Evolutionary conservation across 2,113 vertebrate species (phyloP), one percentile per base, ranked within the genome.

Genomic region (Malurus elegans): DNA sequence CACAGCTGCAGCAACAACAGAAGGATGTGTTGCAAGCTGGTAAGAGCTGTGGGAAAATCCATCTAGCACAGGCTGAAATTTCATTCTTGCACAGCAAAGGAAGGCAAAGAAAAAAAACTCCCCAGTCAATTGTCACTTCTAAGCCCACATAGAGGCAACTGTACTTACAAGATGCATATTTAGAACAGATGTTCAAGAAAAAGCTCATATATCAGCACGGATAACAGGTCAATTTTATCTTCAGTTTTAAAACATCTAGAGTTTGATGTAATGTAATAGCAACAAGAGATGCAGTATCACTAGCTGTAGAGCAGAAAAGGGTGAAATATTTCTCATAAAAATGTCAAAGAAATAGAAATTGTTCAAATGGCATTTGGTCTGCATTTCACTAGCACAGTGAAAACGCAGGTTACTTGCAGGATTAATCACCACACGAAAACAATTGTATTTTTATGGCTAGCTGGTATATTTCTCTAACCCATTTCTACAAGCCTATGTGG

Each of bases 1-100:
- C 85, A 92, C 94, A 86, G 86, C 89, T 91, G 73, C 84, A 89
- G 74, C 74, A 91, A 90, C 38, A 71, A 2, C 70, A 71, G 34
- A 29, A 42, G 74, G 36, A 70, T 4, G 2, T 51, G 32, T 31
- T 85, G 88, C 53, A 84, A 82, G 74, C 17, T n/a, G 50, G 62
- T 82, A 85, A 82, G 45, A 70, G 44, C 79, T 88, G 85, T 83
- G 93, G 74, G 84, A 88, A 96, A 95, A 91, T 47, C 64, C 44
- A 61, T 51, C 50, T n/a, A 48, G 47, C 34, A 71, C n/a, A 88
- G 32, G 79, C 51, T 93, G 82, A 88, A 67, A 79, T 88, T 82
- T 70, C 34, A 62, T 32, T 90, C 81, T 73, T 47, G 34, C 47
- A 36, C 17, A 76, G 57, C n/a, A 58, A 36, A 76, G 23, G 29